Percentiles rank a stretch among this genome's conserved stretches.
Evolutionary conservation across 2,888 invertebrate genomes (phyloP).

Genomic region (Scaptomyza flava): DNA sequence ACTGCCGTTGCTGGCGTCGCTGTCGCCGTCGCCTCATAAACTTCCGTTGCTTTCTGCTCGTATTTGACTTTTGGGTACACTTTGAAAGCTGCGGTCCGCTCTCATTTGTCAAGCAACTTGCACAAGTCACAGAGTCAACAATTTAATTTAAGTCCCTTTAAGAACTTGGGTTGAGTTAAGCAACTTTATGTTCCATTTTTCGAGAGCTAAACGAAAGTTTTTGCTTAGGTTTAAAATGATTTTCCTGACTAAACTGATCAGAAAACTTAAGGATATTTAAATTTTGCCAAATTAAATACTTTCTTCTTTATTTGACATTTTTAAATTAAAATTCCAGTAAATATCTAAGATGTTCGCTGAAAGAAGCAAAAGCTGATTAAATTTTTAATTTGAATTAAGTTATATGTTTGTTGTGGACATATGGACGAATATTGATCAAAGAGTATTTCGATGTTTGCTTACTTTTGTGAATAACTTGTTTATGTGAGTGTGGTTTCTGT

Average conservation of each 20-base stretch:
- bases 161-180: no score
- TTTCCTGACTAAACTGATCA: no score
- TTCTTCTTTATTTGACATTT: no score
- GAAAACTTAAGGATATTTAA: no score
- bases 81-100: constrained; percentile 23
- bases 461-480: constrained; percentile 1
- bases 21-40: constrained; percentile 51
- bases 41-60: constrained; percentile 49
- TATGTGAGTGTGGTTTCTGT: constrained; percentile 29
- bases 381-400: not conserved
- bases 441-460: constrained; percentile 26
- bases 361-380: no score
- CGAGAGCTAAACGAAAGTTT: no score
- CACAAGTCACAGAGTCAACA: not conserved
- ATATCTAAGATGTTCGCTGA: no score
- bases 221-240: no score
- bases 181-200: no score
- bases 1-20: constrained; percentile 4
- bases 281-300: no score
- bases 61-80: constrained; percentile 53
- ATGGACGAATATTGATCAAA: not conserved
- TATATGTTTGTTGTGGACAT: not conserved
- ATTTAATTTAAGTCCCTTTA: no score
- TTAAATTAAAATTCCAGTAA: no score
- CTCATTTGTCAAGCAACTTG: constrained; percentile 37